A percentile compares a stretch with the other conserved stretches of the same genome.
Conservation (phyloP, 1,140 invertebrate genomes). For the Aphelenchoides avenae region DNA sequence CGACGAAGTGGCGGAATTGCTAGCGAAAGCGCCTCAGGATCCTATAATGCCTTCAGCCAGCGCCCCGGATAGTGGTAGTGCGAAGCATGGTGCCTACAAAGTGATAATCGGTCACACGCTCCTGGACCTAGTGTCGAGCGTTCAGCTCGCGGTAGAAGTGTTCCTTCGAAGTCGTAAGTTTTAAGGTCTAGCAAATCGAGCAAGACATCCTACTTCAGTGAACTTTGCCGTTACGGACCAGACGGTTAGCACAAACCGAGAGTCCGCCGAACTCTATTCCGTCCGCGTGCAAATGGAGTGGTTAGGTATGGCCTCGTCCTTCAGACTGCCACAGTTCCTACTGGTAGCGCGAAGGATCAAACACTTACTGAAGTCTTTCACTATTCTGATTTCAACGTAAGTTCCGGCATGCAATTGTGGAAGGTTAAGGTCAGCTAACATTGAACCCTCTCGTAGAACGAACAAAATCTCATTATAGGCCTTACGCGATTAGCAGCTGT, state of each 20-base stretch:
- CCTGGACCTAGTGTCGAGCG: no score
- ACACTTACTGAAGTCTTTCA: constrained; percentile 12
- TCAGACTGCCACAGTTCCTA: constrained; percentile 5
- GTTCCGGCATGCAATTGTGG: background rate
- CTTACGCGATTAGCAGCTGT: constrained; percentile 16
- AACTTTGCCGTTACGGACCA: background rate
- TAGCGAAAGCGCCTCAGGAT: background rate
- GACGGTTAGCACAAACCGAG: constrained; percentile 4
- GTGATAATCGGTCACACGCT: background rate
- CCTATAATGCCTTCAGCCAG: background rate
- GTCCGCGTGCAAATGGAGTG: constrained; percentile 22
- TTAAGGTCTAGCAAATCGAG: background rate
- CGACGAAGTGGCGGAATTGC: background rate
- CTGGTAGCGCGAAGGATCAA: constrained; percentile 13
- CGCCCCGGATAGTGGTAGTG: background rate
- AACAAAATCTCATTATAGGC: constrained; percentile 11
- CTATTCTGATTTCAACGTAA: constrained; percentile 9
- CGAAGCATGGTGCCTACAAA: background rate
- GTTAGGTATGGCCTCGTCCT: constrained; percentile 8
- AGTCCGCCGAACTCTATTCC: constrained; percentile 20
- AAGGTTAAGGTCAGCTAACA: background rate
- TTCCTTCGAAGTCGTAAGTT: background rate
- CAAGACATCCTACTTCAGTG: background rate
- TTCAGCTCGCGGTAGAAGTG: background rate
- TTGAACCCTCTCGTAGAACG: constrained; percentile 9